A percentile compares a stretch with the other conserved stretches of the same genome.
Evolutionary conservation across 2,888 invertebrate genomes (phyloP).

Genomic region (Pterostichus madidus): DNA sequence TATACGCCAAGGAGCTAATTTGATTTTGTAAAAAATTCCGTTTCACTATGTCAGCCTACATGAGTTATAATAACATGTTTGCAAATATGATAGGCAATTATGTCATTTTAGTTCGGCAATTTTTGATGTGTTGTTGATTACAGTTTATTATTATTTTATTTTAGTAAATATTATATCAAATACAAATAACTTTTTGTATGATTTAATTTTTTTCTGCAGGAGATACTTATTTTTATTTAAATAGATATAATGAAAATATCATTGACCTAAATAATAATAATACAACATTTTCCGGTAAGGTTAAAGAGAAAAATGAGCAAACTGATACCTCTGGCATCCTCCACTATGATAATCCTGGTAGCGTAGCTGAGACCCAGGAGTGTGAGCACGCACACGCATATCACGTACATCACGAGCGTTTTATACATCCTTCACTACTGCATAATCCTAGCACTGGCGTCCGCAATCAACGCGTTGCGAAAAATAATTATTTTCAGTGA

Average conservation of each 20-base stretch:
- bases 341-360: slow-evolving; percentile 73
- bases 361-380: slow-evolving; percentile 46
- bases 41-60: slow-evolving; percentile 12
- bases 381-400: slow-evolving; percentile 28
- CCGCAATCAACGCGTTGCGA: slow-evolving; percentile 2
- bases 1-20: background rate
- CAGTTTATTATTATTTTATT: too few species aligned
- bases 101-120: too few species aligned
- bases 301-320: background rate
- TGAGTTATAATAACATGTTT: background rate
- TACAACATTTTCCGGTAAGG: background rate
- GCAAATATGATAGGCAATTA: too few species aligned
- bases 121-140: too few species aligned
- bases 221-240: slow-evolving; percentile 2
- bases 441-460: slow-evolving; percentile 29
- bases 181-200: too few species aligned
- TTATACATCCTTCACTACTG: slow-evolving; percentile 44
- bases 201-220: background rate
- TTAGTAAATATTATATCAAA: too few species aligned
- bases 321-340: slow-evolving; percentile 74
- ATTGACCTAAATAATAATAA: slow-evolving; percentile 48
- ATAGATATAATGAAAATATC: slow-evolving; percentile 37
- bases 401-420: slow-evolving; percentile 2
- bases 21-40: background rate
- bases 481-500: slow-evolving; percentile 2